Percentiles rank a stretch among this genome's conserved stretches.
Evolutionary conservation across 2,797 vertebrate genomes (phyloP).

Genomic region (Caiman crocodilus): DNA sequence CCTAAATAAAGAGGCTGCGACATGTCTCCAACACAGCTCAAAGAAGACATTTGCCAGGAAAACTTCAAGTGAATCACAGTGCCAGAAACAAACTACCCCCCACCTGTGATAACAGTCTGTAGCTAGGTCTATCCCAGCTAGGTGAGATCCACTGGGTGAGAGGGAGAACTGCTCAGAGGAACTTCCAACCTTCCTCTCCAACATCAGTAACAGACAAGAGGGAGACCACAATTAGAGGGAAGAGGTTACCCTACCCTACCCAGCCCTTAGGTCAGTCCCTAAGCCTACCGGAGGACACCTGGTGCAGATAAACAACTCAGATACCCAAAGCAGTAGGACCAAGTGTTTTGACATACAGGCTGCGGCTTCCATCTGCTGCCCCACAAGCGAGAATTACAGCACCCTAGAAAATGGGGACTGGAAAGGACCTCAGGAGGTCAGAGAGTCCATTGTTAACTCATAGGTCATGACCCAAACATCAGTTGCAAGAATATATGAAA

Average conservation of each 20-base stretch:
- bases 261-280: too few relatives aligned
- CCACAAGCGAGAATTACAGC: too few relatives aligned
- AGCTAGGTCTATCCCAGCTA: background rate
- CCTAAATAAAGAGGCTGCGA: background rate
- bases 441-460: too few relatives aligned
- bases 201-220: background rate
- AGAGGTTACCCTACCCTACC: too few relatives aligned
- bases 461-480: too few relatives aligned
- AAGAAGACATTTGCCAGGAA: background rate
- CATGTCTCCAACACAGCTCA: background rate
- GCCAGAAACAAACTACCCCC: background rate
- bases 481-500: too few relatives aligned
- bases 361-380: too few relatives aligned
- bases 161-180: too few relatives aligned
- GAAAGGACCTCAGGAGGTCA: too few relatives aligned
- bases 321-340: too few relatives aligned
- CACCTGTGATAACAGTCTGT: background rate
- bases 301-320: background rate
- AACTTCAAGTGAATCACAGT: background rate
- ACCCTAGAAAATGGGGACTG: too few relatives aligned
- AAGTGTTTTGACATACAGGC: too few relatives aligned
- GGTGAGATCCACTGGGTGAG: background rate
- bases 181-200: background rate
- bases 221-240: background rate
- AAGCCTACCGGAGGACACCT: background rate